These are phyloP conservation scores for Arctopsyche grandis DNA, from an alignment of 1,140 invertebrate genomes.

Conservation along the genomic window DNA sequence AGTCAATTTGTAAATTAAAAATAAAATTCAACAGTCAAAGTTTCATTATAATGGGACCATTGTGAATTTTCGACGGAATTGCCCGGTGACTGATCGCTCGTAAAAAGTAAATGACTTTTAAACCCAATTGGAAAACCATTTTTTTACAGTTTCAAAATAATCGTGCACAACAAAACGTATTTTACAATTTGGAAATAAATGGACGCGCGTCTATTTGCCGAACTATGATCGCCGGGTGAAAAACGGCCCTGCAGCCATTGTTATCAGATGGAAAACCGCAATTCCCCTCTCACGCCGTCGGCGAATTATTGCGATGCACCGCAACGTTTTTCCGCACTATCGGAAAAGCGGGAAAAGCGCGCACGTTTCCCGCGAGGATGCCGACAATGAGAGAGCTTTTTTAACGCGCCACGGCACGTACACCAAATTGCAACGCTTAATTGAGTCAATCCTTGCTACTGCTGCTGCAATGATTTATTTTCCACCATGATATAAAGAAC, in stretches of 20 bases:
- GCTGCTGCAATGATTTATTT: conserved; percentile 9
- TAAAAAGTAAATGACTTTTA: too few relatives aligned
- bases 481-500: not conserved
- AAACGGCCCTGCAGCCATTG: conserved; percentile 25
- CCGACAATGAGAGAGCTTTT: not conserved
- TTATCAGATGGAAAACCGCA: conserved; percentile 45
- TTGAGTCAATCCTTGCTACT: conserved; percentile 5
- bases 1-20: too few relatives aligned
- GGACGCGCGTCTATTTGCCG: conserved; percentile 9
- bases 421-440: conserved; percentile 3
- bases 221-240: conserved; percentile 41
- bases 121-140: too few relatives aligned
- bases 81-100: too few relatives aligned
- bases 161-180: not conserved
- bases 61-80: too few relatives aligned
- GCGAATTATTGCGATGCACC: conserved; percentile 45
- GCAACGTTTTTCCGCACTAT: conserved; percentile 47
- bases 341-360: conserved; percentile 20
- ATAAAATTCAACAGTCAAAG: too few relatives aligned
- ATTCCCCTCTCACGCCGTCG: conserved; percentile 3
- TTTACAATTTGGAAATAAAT: not conserved
- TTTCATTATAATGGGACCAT: too few relatives aligned
- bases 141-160: not conserved
- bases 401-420: not conserved
- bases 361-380: not conserved